Evolutionary conservation across 1,140 invertebrate species (phyloP).

Genomic region (Cephus cinctus): DNA sequence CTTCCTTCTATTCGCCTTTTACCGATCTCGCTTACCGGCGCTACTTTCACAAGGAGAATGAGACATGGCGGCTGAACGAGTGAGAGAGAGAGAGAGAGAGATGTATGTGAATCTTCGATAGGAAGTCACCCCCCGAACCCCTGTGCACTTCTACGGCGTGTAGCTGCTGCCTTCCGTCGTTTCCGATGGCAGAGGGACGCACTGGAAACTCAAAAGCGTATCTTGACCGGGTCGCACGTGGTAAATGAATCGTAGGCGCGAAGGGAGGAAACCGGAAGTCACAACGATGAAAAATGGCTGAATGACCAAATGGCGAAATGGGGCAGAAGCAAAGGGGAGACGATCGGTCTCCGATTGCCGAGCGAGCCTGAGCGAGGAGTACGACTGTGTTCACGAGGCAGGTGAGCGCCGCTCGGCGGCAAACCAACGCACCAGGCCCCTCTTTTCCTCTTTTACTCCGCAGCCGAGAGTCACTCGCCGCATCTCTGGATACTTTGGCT

Average conservation of each 20-base stretch:
- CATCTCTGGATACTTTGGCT: background rate
- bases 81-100: no score
- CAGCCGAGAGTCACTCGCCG: background rate
- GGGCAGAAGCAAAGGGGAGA: background rate
- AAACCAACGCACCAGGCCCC: slow-evolving; percentile 16
- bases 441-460: slow-evolving; percentile 3
- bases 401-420: slow-evolving; percentile 40
- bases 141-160: no score
- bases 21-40: background rate
- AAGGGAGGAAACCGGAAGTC: no score
- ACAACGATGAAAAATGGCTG: background rate
- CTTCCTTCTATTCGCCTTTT: slow-evolving; percentile 19
- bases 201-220: no score
- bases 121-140: no score
- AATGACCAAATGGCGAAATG: background rate
- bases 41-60: no score
- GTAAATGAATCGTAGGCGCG: no score
- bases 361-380: slow-evolving; percentile 20
- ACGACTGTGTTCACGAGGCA: slow-evolving; percentile 26
- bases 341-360: slow-evolving; percentile 15
- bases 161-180: no score
- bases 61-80: no score
- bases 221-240: no score
- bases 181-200: no score
- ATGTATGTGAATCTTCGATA: no score